These are phyloP conservation scores for Sialia sialis DNA, from an alignment of 2,113 vertebrate genomes.

Conservation along the genomic window DNA sequence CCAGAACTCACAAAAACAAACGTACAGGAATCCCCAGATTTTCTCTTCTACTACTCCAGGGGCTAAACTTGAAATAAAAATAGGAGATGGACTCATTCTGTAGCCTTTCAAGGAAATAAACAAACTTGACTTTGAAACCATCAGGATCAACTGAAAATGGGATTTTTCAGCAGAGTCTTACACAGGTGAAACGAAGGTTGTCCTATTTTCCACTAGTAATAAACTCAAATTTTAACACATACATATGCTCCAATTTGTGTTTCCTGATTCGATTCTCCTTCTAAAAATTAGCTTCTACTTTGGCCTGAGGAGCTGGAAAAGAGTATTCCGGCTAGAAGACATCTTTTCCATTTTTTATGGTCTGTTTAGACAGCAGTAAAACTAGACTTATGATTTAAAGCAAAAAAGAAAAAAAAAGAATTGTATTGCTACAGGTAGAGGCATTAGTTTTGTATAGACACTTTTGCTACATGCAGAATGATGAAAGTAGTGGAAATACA, in stretches of 20 bases:
- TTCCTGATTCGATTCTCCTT: slow-evolving; percentile 37
- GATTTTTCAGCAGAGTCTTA: slow-evolving; percentile 40
- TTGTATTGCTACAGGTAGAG: background rate
- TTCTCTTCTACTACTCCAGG: background rate
- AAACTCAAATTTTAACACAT: slow-evolving; percentile 42
- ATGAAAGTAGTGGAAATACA: background rate
- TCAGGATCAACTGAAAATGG: background rate
- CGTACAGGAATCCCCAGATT: background rate
- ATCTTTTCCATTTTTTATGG: slow-evolving; percentile 18
- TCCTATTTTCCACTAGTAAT: slow-evolving; percentile 1
- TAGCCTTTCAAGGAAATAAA: background rate
- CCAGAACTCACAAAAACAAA: background rate
- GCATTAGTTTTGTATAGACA: background rate
- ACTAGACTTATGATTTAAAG: background rate
- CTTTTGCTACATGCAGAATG: background rate
- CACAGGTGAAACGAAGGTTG: background rate
- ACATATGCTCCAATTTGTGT: background rate
- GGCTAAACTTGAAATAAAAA: background rate
- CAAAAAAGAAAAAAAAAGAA: background rate
- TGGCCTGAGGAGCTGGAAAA: background rate
- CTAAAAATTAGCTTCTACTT: slow-evolving; percentile 47
- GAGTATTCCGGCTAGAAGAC: background rate
- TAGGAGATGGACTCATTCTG: background rate
- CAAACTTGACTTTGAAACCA: slow-evolving; percentile 5
- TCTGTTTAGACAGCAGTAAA: slow-evolving; percentile 57